Conservation (phyloP, 2,797 vertebrate genomes). For the Clamator glandarius region DNA sequence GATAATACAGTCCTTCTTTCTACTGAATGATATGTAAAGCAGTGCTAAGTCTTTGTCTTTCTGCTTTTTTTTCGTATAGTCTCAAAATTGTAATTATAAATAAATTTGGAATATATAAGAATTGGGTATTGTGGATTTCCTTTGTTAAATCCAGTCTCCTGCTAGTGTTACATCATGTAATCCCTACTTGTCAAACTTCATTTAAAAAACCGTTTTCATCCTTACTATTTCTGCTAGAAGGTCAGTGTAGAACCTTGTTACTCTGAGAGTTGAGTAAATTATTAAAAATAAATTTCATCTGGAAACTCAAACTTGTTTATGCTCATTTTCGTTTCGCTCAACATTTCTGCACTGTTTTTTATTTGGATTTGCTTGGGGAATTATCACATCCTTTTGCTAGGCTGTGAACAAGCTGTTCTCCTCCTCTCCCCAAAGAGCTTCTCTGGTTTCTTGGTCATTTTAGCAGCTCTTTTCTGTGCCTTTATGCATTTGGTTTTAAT, state of each 20-base stretch:
- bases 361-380: conserved; percentile 14
- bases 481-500: background rate
- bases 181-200: background rate
- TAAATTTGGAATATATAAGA: background rate
- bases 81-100: background rate
- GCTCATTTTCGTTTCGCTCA: conserved; percentile 29
- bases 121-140: background rate
- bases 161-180: background rate
- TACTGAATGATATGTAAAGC: background rate
- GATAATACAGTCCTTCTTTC: background rate
- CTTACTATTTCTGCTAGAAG: background rate
- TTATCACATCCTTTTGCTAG: conserved; percentile 20
- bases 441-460: background rate
- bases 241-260: background rate
- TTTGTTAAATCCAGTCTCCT: background rate
- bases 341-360: conserved; percentile 11
- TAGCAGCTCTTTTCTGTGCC: background rate
- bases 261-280: background rate
- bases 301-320: conserved; percentile 16
- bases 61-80: background rate
- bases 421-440: background rate
- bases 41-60: background rate
- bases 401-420: background rate
- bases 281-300: conserved; percentile 19
- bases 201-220: background rate